Evolutionary conservation across 1,140 invertebrate species (phyloP), one percentile per base, ranked within the genome.

Genomic region (Lineus longissimus): DNA sequence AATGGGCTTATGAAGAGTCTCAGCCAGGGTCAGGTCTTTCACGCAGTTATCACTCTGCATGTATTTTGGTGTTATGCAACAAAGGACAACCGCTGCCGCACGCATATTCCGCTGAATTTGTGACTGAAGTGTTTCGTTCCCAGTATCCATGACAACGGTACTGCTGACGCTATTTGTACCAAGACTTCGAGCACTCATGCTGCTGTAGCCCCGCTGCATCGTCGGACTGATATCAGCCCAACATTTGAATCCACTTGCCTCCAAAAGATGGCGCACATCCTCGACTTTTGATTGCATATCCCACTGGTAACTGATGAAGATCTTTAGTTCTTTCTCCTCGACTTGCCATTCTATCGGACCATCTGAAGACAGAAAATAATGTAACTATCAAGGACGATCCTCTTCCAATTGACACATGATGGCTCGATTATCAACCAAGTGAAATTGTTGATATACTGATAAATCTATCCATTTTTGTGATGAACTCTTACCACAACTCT

Each of bases 241-340:
- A 66, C 83, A 84, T 11, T 71, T 69, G 41, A 82, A 75, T 4
- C 81, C 81, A 47, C 75, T 75, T 9, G 76, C 58, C 62, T 84
- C 81, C 22, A 84, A 68, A 36, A 78, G 61, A 23, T 73, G 68
- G 61, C 77, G 70, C 7, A 84, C 75, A 41, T 82, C 79, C 15
- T 82, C 73, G 2, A 80, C 79, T 59, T 75, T 72, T 13, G 71
- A 71, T 54, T 84, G 83, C 64, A 81, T 81, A 61, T 84, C 82
- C 80, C 81, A 82, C 68, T 84, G 82, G 69, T 77, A 81, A 66
- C 82, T 83, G 51, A 84, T 81, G 65, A 84, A 84, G n/a, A 84
- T 78, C 43, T 72, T 66, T 4, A 73, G 73, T 9, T 76, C 71
- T 23, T 71, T 68, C 15, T 75, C 72, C 1, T 43, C 43, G 41